Evolutionary conservation across 2,113 vertebrate genomes (phyloP).

Genomic region (Lycocorax pyrrhopterus): DNA sequence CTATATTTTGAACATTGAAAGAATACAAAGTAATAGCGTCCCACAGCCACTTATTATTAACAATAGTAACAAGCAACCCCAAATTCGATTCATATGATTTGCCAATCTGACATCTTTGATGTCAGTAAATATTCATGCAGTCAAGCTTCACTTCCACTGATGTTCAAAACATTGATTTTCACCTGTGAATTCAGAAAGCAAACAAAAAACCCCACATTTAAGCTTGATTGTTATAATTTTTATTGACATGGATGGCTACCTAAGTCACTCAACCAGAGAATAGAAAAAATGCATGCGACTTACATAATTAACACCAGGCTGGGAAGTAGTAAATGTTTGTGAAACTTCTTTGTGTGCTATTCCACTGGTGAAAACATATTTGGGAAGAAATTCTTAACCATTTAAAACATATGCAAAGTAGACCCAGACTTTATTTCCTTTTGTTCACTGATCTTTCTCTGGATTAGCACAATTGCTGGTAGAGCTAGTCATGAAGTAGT

Average conservation of each 20-base stretch:
- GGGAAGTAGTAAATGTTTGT: not conserved
- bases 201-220: not conserved
- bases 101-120: not conserved
- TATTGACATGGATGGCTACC: not conserved
- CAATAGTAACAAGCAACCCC: not conserved
- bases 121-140: conserved; percentile 35
- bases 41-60: not conserved
- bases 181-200: conserved; percentile 39
- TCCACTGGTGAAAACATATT: not conserved
- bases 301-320: not conserved
- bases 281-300: not conserved
- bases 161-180: conserved; percentile 21
- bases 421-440: not conserved
- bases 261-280: not conserved
- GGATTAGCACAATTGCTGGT: not conserved
- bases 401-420: not conserved
- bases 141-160: conserved; percentile 26
- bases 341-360: not conserved
- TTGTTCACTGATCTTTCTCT: not conserved
- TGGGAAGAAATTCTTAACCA: not conserved
- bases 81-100: conserved; percentile 26
- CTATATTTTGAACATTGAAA: not conserved
- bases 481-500: not conserved
- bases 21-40: not conserved
- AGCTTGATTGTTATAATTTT: conserved; percentile 11